Base-by-base conservation (phyloP, 2,113 vertebrate genomes). In the Alectura lathami region DNA sequence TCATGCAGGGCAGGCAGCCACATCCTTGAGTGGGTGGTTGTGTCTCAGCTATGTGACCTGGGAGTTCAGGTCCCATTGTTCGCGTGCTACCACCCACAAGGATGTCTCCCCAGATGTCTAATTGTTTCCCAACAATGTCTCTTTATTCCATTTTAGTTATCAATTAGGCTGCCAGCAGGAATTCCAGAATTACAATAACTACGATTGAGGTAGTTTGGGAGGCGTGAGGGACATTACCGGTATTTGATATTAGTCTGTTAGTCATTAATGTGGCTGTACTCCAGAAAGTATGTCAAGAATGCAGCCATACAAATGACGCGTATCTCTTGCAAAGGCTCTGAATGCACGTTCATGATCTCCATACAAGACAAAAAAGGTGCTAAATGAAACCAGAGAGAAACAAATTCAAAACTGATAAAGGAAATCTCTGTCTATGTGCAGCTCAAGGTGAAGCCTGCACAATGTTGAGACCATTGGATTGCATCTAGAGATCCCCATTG, bases 251-350 rank as follows among this genome's bases (percentile, higher is more conserved):
- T 88, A 83, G 32, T 83, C 75, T 79, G 92, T 94, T 91, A 96
- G 94, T 90, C 51, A 86, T 96, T 94, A 95, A 86, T 81, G 63
- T 75, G 88, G 86, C 42, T 10, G 38, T 47, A 45, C 56, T 78
- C 79, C 1, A 17, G 2, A 54, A 95, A 88, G 88, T 78, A 91
- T 75, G 79, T 47, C 27, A 88, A 90, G 89, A 95, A 96, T 78
- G 79, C 1, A 3, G 29, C 51, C 79, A 64, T 51, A 83, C 30
- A 80, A 91, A 77, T 87, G 54, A 60, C 60, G 3, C 4, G 42
- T 63, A 77, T 30, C 50, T 83, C 76, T 69, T 45, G 59, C 68
- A 86, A 84, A 91, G 75, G 70, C 22, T 38, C 17, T 9, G 27
- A 69, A 54, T 23, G 20, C 43, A 40, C 47, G 27, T 18, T 93